These are phyloP conservation scores for Numenius arquata DNA, from an alignment of 2,113 vertebrate genomes.

Conservation along the genomic window DNA sequence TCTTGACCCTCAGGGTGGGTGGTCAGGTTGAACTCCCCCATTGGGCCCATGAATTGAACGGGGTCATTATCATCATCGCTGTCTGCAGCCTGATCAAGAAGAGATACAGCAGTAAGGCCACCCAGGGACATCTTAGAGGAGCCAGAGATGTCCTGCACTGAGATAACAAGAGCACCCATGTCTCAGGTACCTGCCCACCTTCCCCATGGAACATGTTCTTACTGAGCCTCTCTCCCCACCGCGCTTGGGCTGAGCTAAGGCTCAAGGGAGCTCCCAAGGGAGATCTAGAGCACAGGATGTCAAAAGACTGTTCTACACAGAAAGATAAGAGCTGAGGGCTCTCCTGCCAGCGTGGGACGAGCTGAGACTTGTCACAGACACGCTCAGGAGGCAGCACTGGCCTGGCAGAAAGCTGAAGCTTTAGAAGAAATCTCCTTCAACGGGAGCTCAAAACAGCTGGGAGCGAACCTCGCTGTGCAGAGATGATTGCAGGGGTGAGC, in stretches of 20 bases:
- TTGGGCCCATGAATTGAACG: conserved; percentile 41
- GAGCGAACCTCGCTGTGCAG: neutral
- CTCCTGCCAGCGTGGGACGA: neutral
- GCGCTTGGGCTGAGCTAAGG: neutral
- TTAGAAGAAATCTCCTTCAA: neutral
- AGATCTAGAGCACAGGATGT: neutral
- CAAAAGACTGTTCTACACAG: neutral
- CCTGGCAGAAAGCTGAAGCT: neutral
- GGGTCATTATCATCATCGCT: conserved; percentile 74
- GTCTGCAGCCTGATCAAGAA: conserved; percentile 74
- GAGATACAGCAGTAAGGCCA: neutral
- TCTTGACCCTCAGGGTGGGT: conserved; percentile 15
- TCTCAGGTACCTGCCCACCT: neutral
- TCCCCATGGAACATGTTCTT: neutral
- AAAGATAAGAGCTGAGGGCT: neutral
- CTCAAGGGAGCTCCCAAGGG: neutral
- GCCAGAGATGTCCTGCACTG: neutral
- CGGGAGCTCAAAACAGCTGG: neutral
- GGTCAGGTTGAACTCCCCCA: conserved; percentile 40
- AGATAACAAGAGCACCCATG: neutral
- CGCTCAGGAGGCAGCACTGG: neutral
- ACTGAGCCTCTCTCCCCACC: neutral
- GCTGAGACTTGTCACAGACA: neutral
- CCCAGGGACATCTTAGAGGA: neutral
- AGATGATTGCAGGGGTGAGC: neutral